Conservation (phyloP, 2,113 vertebrate species). For the Amblyornis subalaris region DNA sequence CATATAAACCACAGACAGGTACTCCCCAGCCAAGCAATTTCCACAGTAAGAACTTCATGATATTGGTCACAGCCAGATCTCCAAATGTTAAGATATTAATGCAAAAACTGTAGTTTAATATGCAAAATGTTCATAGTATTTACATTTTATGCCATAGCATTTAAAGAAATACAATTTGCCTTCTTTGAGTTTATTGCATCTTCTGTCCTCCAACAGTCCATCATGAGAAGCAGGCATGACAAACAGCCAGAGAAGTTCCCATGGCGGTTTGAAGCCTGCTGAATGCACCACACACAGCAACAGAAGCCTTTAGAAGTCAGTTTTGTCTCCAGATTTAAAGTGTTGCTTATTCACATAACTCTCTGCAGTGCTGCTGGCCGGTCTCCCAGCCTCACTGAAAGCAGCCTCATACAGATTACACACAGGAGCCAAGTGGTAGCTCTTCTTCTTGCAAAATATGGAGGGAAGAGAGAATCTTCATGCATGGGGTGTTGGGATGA, state of each 20-base stretch:
- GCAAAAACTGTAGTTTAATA: background rate
- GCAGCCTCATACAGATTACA: background rate
- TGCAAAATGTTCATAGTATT: background rate
- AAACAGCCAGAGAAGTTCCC: background rate
- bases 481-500: background rate
- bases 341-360: background rate
- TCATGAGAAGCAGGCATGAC: background rate
- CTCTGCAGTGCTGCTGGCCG: background rate
- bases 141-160: background rate
- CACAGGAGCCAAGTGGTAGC: accelerated
- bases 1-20: background rate
- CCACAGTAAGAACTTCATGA: background rate
- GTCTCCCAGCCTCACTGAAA: background rate
- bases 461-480: background rate
- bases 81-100: background rate
- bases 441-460: accelerated
- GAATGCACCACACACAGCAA: background rate
- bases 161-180: background rate
- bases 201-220: background rate
- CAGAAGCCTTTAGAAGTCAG: background rate
- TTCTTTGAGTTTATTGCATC: background rate
- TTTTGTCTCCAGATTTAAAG: background rate
- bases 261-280: background rate
- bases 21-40: background rate
- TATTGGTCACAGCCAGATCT: background rate